Evolutionary conservation across 1,140 invertebrate species (phyloP).

Genomic region (Orussus abietinus): DNA sequence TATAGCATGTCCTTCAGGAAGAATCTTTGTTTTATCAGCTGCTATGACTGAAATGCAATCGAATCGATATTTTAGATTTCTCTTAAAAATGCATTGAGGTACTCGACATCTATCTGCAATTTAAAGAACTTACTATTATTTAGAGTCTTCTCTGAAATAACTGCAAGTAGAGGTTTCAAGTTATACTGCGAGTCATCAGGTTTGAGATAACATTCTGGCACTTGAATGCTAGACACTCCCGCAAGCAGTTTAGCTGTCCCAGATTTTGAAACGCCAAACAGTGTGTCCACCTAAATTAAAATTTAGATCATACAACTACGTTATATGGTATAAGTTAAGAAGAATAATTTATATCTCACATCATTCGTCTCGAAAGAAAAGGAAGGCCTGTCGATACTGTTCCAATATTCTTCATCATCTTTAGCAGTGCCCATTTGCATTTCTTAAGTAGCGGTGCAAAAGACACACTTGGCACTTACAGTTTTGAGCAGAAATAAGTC

Average conservation of each 20-base stretch:
- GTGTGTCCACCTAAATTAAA: conserved; percentile 17
- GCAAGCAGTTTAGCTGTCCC: conserved; percentile 30
- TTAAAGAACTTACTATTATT: conserved; percentile 37
- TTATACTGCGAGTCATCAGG: conserved; percentile 33
- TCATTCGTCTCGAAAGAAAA: conserved; percentile 18
- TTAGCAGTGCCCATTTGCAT: conserved; percentile 30
- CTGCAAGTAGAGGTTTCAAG: conserved; percentile 41
- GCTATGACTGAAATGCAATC: conserved; percentile 38
- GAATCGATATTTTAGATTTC: no score
- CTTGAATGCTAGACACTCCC: conserved; percentile 33
- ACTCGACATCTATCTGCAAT: conserved; percentile 3
- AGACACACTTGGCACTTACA: no score
- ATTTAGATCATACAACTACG: conserved; percentile 1
- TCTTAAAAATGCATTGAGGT: conserved; percentile 1
- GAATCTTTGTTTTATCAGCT: conserved; percentile 30
- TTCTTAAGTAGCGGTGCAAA: no score
- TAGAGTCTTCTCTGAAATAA: conserved; percentile 46
- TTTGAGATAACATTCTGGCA: conserved; percentile 30
- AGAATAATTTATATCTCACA: background rate
- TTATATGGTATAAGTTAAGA: background rate
- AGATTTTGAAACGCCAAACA: conserved; percentile 31
- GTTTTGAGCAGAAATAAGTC: no score
- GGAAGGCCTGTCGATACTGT: conserved; percentile 21
- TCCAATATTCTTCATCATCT: conserved; percentile 29
- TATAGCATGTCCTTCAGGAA: conserved; percentile 27